A percentile compares a stretch with the other conserved stretches of the same genome.
Evolutionary conservation across 2,888 invertebrate species (phyloP).

Genomic region (Hofmannophila pseudospretella): DNA sequence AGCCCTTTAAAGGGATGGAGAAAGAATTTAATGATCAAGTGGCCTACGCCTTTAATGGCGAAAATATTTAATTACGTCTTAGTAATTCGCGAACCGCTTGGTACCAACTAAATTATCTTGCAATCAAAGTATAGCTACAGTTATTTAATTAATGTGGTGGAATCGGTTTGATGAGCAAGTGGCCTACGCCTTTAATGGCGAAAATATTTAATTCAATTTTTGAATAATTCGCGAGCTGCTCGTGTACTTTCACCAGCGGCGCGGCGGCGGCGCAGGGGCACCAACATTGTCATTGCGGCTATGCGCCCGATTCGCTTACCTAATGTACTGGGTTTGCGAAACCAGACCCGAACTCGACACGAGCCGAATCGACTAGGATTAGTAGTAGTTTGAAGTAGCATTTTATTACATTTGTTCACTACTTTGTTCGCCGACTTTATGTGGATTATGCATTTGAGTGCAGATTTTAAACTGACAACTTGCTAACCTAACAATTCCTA

Average conservation of each 20-base stretch:
- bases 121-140: too few relatives aligned
- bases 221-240: constrained; percentile 35
- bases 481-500: too few relatives aligned
- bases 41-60: too few relatives aligned
- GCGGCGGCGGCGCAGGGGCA: constrained; percentile 28
- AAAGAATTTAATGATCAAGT: too few relatives aligned
- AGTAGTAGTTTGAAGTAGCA: background rate
- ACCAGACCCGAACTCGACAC: constrained; percentile 44
- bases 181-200: background rate
- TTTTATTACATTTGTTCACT: too few relatives aligned
- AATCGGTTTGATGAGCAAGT: background rate
- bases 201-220: constrained; percentile 18
- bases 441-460: too few relatives aligned
- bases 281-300: constrained; percentile 59
- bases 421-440: too few relatives aligned
- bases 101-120: too few relatives aligned
- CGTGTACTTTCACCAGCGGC: constrained; percentile 57
- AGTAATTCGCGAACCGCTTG: too few relatives aligned
- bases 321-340: constrained; percentile 62
- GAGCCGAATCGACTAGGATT: constrained; percentile 31
- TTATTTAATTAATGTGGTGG: background rate
- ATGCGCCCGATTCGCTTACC: constrained; percentile 61
- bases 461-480: too few relatives aligned
- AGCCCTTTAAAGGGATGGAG: too few relatives aligned
- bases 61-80: too few relatives aligned